Conservation (phyloP, 2,888 invertebrate genomes). For the Drosophila infuscata region DNA sequence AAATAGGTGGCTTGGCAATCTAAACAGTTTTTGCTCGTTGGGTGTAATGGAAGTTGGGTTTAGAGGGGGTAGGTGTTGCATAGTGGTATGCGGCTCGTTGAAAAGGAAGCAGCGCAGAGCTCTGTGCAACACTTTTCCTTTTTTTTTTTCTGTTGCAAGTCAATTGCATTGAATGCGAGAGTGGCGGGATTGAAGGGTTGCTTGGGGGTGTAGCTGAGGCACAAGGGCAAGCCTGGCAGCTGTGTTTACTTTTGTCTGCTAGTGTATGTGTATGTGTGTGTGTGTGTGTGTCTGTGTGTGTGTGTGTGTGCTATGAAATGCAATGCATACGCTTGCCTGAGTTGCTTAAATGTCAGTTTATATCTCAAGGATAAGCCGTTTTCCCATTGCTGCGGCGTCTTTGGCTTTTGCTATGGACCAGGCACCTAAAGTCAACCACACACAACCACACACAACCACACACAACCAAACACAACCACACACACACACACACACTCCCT, state of each 20-base stretch:
- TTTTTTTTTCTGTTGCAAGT: conserved; percentile 33
- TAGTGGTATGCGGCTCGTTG: conserved; percentile 4
- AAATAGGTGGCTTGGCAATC: conserved; percentile 33
- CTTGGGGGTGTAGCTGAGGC: background rate
- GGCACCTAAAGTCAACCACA: conserved; percentile 22
- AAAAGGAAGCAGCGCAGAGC: conserved; percentile 35
- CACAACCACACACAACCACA: background rate
- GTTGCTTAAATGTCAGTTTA: conserved; percentile 81
- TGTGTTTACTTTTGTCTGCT: conserved; percentile 57
- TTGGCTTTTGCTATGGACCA: conserved; percentile 43
- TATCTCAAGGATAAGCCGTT: conserved; percentile 82
- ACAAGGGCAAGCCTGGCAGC: conserved; percentile 60
- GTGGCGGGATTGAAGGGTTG: background rate
- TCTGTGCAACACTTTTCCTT: conserved; percentile 44
- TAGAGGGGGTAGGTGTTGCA: no score
- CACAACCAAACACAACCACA: background rate
- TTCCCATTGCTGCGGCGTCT: conserved; percentile 66
- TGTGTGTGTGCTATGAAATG: conserved; percentile 30
- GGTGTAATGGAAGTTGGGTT: no score
- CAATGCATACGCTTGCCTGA: conserved; percentile 74
- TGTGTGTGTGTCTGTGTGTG: conserved; percentile 32
- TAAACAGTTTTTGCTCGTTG: conserved; percentile 14
- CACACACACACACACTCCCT: conserved; percentile 4
- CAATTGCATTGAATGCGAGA: conserved; percentile 57
- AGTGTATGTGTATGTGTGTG: conserved; percentile 27